Conservation (phyloP, 2,888 invertebrate species). For the Drosophila pegasa region DNA sequence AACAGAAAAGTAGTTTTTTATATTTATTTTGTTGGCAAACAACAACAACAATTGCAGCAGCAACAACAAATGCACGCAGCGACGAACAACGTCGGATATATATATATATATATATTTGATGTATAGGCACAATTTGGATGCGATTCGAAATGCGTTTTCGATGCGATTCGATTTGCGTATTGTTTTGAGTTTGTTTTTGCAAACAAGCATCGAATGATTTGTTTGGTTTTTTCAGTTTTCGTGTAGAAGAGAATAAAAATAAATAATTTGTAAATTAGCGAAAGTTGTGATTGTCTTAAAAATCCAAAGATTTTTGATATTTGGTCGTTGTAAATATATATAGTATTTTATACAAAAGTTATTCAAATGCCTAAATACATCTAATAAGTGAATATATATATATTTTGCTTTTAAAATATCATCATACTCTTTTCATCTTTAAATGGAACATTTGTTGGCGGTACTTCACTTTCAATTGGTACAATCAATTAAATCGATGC, state of each 20-base stretch:
- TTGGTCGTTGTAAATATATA: constrained; percentile 24
- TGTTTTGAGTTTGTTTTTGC: constrained; percentile 54
- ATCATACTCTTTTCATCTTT: constrained; percentile 77
- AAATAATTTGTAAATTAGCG: constrained; percentile 82
- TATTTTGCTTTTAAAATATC: constrained; percentile 35
- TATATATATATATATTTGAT: constrained; percentile 37
- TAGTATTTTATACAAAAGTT: constrained; percentile 36
- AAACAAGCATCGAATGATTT: constrained; percentile 72
- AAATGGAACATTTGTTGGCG: constrained; percentile 74
- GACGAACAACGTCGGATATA: constrained; percentile 53
- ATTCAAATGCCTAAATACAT: constrained; percentile 74
- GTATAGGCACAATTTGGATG: constrained; percentile 61
- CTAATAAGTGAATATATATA: constrained; percentile 57
- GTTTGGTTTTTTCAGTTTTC: constrained; percentile 61
- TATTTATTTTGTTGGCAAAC: constrained; percentile 31
- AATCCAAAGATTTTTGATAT: constrained; percentile 56
- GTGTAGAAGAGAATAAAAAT: constrained; percentile 84
- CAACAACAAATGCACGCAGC: constrained; percentile 61
- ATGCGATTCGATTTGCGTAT: constrained; percentile 35
- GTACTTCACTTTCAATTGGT: constrained; percentile 53
- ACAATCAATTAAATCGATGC: constrained; percentile 38
- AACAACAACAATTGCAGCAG: constrained; percentile 28
- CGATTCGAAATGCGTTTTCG: constrained; percentile 62
- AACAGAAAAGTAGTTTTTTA: constrained; percentile 35
- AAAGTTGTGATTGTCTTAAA: constrained; percentile 57